Percentiles rank a stretch among this genome's conserved stretches.
Conservation (phyloP, 2,888 invertebrate species). For the Acholoe squamosa region DNA sequence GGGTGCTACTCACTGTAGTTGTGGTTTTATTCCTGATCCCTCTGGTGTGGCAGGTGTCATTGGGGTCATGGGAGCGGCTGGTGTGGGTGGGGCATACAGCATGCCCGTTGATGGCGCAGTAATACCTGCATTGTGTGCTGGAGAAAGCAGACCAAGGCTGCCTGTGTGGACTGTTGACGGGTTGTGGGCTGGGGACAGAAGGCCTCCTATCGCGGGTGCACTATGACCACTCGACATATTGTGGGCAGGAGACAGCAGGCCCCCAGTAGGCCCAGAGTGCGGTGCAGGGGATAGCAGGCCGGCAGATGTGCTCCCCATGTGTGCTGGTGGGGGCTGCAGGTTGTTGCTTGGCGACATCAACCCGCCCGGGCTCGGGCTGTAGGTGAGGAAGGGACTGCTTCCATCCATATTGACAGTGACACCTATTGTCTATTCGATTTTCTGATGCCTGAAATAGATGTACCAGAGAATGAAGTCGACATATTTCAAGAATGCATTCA, state of each 20-base stretch:
- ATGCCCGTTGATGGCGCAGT: conserved; percentile 59
- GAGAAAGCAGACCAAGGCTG: conserved; percentile 60
- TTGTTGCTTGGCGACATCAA: conserved; percentile 34
- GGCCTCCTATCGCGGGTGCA: background rate
- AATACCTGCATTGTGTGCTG: conserved; percentile 55
- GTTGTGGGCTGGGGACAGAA: conserved; percentile 59
- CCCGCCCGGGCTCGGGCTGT: conserved; percentile 43
- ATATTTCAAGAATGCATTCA: no score
- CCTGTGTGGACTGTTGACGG: conserved; percentile 62
- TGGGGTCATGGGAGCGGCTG: conserved; percentile 87
- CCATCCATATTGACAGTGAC: conserved; percentile 56
- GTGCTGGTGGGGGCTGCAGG: conserved; percentile 58
- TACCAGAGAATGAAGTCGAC: no score
- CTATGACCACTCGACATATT: background rate
- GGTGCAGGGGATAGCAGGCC: conserved; percentile 18
- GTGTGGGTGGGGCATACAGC: conserved; percentile 86
- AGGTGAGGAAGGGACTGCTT: conserved; percentile 60
- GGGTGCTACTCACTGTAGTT: conserved; percentile 89
- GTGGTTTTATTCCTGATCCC: conserved; percentile 96
- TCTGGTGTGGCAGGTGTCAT: conserved; percentile 88
- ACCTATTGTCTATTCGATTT: background rate
- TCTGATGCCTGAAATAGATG: no score
- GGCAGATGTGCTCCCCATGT: conserved; percentile 30
- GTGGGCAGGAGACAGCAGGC: conserved; percentile 59
- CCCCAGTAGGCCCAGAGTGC: conserved; percentile 2